Evolutionary conservation across 1,140 invertebrate species (phyloP), one percentile per base, ranked within the genome.

Genomic region (Onthophagus taurus): DNA sequence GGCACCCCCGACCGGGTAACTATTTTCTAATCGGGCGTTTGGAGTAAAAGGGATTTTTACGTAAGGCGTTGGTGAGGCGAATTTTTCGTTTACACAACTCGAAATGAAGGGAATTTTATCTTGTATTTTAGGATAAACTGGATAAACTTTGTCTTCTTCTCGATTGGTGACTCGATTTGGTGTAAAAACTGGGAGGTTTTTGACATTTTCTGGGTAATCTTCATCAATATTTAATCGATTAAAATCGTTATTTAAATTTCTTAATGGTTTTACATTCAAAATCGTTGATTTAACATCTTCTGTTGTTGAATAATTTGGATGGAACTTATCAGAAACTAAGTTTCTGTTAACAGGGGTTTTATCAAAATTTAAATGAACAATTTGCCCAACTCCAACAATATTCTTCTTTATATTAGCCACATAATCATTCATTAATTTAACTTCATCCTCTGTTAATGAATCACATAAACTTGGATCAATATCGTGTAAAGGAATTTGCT

Each of bases 401-500:
- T 74, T 70, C 29, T 77, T 71, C 45, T 78, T 74, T 42, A 80
- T 70, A 42, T 75, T 72, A 2, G 71, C 71, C 6, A 79, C 75
- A 55, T 80, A 80, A 57, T 79, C 76, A 60, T 78, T 68, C 47
- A 76, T 63, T 53, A 78, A 69, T 18, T 69, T 61, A 33, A 71
- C 66, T 63, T 83, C 80, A 26, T 73, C 65, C 38, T 78, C 71
- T 2, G 72, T 75, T 7, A 83, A 65, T 46, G 75, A 68, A 53
- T 82, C 76, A 49, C 72, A 74, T 4, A 72, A 55, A 1, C 61
- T 54, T 3, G 71, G 70, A 63, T 83, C 77, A 35, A 88, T 76
- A 61, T 89, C 86, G 59, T 88, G 84, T 3, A 83, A 70, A 4
- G 85, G 85, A 23, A 90, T 69, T 64, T 89, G 86, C 47, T 83